Evolutionary conservation across 2,113 vertebrate genomes (phyloP).

Genomic region (Takifugu flavidus): DNA sequence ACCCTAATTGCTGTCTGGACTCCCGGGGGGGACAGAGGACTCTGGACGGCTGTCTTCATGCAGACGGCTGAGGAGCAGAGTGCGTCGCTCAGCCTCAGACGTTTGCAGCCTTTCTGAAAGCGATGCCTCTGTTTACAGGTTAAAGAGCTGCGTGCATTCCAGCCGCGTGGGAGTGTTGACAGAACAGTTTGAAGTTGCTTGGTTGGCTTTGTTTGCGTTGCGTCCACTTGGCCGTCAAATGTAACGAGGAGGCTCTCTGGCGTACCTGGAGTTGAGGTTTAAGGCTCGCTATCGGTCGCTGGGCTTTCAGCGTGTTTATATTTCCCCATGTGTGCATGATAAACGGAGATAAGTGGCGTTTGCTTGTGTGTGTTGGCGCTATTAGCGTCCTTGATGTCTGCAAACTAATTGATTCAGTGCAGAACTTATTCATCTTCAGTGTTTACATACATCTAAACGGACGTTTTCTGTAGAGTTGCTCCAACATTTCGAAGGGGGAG

Average conservation of each 20-base stretch:
- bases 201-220: slow-evolving; percentile 32
- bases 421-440: too few species aligned
- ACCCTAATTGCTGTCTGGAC: slow-evolving; percentile 64
- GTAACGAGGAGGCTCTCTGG: slow-evolving; percentile 9
- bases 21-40: slow-evolving; percentile 37
- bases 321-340: too few species aligned
- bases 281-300: not conserved
- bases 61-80: too few species aligned
- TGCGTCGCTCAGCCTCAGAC: slow-evolving; percentile 7
- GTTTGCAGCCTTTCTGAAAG: slow-evolving; percentile 22
- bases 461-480: too few species aligned
- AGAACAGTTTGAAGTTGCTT: slow-evolving; percentile 31
- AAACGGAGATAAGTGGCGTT: too few species aligned
- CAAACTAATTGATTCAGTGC: too few species aligned
- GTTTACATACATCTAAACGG: too few species aligned
- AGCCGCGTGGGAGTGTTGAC: slow-evolving; percentile 15
- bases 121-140: slow-evolving; percentile 52
- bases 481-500: not conserved
- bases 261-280: not conserved
- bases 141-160: slow-evolving; percentile 40
- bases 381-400: too few species aligned
- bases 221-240: slow-evolving; percentile 44
- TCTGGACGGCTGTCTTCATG: slow-evolving; percentile 41
- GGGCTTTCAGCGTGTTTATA: too few species aligned
- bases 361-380: too few species aligned